Conservation (phyloP, 2,113 vertebrate genomes). For the Siniperca knerii region DNA sequence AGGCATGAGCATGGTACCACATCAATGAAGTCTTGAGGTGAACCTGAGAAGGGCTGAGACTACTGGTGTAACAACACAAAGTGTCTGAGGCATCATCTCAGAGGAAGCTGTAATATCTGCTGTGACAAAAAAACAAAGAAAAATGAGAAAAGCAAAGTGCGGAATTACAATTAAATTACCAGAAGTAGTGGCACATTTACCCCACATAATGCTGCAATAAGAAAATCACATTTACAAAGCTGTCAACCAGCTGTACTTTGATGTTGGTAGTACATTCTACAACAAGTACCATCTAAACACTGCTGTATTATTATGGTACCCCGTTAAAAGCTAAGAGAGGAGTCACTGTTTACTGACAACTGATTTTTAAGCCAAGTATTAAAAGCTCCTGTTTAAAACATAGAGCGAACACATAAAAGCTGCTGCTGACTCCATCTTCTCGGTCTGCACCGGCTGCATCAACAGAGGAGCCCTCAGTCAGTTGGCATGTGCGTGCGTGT, state of each 20-base stretch:
- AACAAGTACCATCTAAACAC: conserved; percentile 53
- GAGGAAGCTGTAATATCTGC: conserved; percentile 41
- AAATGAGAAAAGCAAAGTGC: conserved; percentile 66
- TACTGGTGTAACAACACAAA: conserved; percentile 39
- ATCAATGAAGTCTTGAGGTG: conserved; percentile 51
- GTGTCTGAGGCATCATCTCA: conserved; percentile 32
- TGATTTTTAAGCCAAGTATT: conserved; percentile 50
- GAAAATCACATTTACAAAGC: conserved; percentile 63
- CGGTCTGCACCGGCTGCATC: background rate
- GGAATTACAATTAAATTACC: conserved; percentile 66
- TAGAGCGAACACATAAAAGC: conserved; percentile 40
- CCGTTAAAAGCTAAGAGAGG: conserved; percentile 29
- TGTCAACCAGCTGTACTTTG: conserved; percentile 43
- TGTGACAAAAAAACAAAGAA: conserved; percentile 17
- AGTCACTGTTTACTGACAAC: conserved; percentile 60
- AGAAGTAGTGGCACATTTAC: conserved; percentile 64
- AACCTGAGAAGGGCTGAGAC: conserved; percentile 36
- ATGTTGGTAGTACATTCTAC: conserved; percentile 43
- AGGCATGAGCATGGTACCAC: conserved; percentile 52
- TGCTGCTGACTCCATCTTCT: conserved; percentile 22
- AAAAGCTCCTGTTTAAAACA: conserved; percentile 23
- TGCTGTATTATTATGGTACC: conserved; percentile 35
- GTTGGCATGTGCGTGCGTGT: conserved; percentile 4
- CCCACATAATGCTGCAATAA: conserved; percentile 53
- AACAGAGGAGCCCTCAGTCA: conserved; percentile 15